A percentile compares a stretch with the other conserved stretches of the same genome.
phyloP scores from a whole-genome alignment of 2,797 vertebrate species.

The Cynodonichthys magdalenae region DNA sequence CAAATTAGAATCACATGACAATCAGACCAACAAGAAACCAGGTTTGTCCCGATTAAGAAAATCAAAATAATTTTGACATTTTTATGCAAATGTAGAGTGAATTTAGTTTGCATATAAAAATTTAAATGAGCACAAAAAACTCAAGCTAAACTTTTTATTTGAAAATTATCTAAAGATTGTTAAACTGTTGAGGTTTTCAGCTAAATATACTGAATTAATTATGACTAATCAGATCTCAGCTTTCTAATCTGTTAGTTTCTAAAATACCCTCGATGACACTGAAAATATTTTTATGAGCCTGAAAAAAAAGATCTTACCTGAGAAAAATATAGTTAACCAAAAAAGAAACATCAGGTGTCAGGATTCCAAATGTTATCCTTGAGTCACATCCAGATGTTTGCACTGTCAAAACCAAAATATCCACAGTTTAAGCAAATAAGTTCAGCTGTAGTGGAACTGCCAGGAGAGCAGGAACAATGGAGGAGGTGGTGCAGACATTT shows the following conservation, averaged over 20 bases:
- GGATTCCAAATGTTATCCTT: conserved; percentile 16
- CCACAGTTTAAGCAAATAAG: conserved; percentile 27
- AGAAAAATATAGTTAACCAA: conserved; percentile 64
- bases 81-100: too few species aligned
- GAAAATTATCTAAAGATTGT: too few species aligned
- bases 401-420: conserved; percentile 23
- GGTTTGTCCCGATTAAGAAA: too few species aligned
- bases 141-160: too few species aligned
- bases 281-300: not conserved
- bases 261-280: too few species aligned
- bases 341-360: conserved; percentile 62
- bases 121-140: too few species aligned
- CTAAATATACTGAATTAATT: too few species aligned
- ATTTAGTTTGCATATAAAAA: too few species aligned
- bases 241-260: too few species aligned
- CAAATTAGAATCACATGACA: not conserved
- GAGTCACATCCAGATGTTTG: conserved; percentile 15
- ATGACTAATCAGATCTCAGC: too few species aligned
- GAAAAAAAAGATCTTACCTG: conserved; percentile 72
- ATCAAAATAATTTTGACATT: too few species aligned
- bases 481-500: conserved; percentile 49
- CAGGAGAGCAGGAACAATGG: conserved; percentile 33
- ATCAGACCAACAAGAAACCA: not conserved
- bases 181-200: too few species aligned
- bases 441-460: conserved; percentile 1